Evolutionary conservation across 2,113 vertebrate genomes (phyloP).

Genomic region (Nicator chloris): DNA sequence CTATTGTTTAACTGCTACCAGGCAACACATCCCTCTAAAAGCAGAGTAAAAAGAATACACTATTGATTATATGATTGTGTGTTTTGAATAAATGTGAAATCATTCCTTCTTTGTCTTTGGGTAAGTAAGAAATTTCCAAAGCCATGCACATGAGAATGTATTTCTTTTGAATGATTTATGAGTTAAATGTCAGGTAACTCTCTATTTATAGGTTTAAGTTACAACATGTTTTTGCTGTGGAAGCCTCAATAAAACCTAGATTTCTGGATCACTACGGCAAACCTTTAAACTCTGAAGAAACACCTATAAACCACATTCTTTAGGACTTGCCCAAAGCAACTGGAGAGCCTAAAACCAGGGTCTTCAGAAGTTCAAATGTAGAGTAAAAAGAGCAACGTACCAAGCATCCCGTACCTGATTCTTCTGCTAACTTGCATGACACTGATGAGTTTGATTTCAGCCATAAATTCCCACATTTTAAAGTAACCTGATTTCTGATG

Average conservation of each 20-base stretch:
- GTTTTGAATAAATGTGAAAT: neutral
- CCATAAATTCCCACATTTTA: neutral
- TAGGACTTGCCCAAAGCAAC: neutral
- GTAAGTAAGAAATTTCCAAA: neutral
- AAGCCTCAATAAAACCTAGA: neutral
- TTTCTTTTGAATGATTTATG: neutral
- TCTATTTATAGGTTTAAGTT: neutral
- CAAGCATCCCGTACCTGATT: neutral
- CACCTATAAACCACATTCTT: neutral
- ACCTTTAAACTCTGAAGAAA: neutral
- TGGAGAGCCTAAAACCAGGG: neutral
- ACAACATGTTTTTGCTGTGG: neutral
- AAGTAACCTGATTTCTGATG: neutral
- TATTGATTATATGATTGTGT: neutral
- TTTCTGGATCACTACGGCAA: neutral
- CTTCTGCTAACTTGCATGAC: neutral
- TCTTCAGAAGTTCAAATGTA: neutral
- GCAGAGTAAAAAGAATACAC: neutral
- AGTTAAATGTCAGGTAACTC: neutral
- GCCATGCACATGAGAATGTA: neutral
- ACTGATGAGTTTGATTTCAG: neutral
- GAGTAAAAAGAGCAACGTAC: neutral
- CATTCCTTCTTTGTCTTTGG: neutral
- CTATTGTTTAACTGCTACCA: neutral
- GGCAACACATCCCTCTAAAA: neutral